These are phyloP conservation scores for Malurus melanocephalus DNA, from an alignment of 2,113 vertebrate species.

Conservation along the genomic window DNA sequence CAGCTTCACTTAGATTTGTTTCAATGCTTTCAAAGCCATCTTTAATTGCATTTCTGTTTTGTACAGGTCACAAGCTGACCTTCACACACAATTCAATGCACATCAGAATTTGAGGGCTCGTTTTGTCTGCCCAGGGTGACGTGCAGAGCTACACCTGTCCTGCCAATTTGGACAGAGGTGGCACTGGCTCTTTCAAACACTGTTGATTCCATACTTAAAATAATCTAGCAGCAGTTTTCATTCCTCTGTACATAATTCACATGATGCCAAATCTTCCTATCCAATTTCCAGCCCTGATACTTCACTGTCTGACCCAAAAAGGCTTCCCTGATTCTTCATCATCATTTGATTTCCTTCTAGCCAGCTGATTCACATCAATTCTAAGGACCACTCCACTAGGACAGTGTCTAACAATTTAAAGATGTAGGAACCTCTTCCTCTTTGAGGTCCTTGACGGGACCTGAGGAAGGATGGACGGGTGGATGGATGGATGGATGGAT, in stretches of 20 bases:
- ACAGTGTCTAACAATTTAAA: not conserved
- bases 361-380: not conserved
- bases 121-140: rapidly evolving
- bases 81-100: not conserved
- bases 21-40: not conserved
- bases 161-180: not conserved
- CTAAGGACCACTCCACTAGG: not conserved
- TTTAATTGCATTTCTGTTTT: not conserved
- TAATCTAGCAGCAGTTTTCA: not conserved
- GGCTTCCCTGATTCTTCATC: not conserved
- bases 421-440: not conserved
- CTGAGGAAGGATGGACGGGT: not conserved
- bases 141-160: not conserved
- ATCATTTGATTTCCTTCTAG: not conserved
- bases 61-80: not conserved
- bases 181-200: not conserved
- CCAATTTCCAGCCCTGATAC: not conserved
- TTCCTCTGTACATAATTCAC: not conserved
- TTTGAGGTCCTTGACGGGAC: not conserved
- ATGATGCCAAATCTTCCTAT: not conserved
- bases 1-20: not conserved
- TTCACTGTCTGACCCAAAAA: not conserved
- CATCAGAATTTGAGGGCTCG: not conserved
- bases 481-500: not conserved
- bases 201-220: not conserved